These are phyloP conservation scores for Callinectes sapidus DNA, from an alignment of 2,888 invertebrate genomes.

Conservation along the genomic window DNA sequence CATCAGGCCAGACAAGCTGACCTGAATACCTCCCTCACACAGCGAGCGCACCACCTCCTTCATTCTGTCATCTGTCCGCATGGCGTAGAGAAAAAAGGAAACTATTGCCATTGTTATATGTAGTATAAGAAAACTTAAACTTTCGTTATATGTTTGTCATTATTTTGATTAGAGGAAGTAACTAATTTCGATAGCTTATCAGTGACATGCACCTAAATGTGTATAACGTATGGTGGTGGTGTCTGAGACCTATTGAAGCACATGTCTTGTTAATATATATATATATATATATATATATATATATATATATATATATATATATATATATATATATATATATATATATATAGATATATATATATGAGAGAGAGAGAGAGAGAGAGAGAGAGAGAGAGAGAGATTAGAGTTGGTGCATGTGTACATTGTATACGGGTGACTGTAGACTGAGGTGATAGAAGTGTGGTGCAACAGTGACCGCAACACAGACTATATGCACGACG, in stretches of 20 bases:
- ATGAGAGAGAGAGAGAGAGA: too few species aligned
- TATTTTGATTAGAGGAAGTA: neutral
- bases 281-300: neutral
- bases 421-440: neutral
- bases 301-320: neutral
- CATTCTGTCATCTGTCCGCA: neutral
- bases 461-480: neutral
- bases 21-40: slow-evolving; percentile 18
- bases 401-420: neutral
- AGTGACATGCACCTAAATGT: neutral
- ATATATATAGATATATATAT: neutral
- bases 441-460: neutral
- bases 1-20: neutral
- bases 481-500: neutral
- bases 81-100: neutral
- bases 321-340: neutral
- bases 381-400: neutral
- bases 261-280: neutral
- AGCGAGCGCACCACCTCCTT: slow-evolving; percentile 1
- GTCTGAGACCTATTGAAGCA: neutral
- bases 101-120: neutral
- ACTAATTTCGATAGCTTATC: neutral
- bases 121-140: neutral
- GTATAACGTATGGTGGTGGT: neutral
- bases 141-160: neutral